These are phyloP conservation scores for Hyperoplus lanceolatus DNA, from an alignment of 2,797 vertebrate species.

Conservation along the genomic window DNA sequence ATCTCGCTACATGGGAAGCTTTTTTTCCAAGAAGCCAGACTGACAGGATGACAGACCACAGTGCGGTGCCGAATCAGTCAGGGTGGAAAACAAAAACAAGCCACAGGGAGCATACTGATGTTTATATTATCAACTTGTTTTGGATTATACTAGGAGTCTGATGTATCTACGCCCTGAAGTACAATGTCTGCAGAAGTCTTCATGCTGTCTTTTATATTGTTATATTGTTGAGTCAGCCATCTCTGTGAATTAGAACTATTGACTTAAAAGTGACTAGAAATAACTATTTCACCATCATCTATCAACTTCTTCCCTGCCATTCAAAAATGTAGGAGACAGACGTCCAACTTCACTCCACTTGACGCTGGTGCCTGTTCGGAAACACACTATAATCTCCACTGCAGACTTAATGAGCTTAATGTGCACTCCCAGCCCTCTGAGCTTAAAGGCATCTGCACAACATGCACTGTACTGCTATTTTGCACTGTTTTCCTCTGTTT, in stretches of 20 bases:
- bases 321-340: conserved; percentile 62
- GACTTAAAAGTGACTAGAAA: conserved; percentile 19
- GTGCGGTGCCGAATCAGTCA: conserved; percentile 34
- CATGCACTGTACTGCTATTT: conserved; percentile 40
- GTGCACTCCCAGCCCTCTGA: conserved; percentile 77
- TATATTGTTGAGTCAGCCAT: conserved; percentile 1
- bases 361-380: conserved; percentile 61
- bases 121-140: conserved; percentile 51
- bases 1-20: conserved; percentile 43
- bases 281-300: conserved; percentile 35
- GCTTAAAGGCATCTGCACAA: conserved; percentile 72
- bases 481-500: conserved; percentile 38
- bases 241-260: conserved; percentile 13
- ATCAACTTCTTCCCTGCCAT: conserved; percentile 51
- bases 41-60: conserved; percentile 69
- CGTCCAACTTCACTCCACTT: conserved; percentile 54
- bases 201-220: not conserved
- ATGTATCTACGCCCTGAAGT: not conserved
- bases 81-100: conserved; percentile 64
- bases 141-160: conserved; percentile 22
- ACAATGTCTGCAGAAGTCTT: not conserved
- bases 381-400: conserved; percentile 79
- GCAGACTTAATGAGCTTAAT: conserved; percentile 84
- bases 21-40: conserved; percentile 59
- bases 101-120: conserved; percentile 40